Base-by-base conservation (phyloP, 2,797 vertebrate species). In the Labroides dimidiatus region DNA sequence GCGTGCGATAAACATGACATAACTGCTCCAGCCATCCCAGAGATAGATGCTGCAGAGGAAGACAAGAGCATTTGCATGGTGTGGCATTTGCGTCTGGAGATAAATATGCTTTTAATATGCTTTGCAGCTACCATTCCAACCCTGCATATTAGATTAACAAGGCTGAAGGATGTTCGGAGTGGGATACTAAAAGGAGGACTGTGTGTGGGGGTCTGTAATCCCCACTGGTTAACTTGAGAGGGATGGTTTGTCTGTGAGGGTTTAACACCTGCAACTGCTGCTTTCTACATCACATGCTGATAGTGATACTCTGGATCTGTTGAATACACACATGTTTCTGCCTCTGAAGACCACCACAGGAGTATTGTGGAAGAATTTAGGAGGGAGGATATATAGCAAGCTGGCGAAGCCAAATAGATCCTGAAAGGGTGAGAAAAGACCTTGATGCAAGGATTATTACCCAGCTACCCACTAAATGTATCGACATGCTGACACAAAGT, bases 11-110 rank as follows among this genome's bases (percentile, higher is more conserved):
- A 79, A 71, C 73, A 50, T 41, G 44, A 69, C 62, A 69, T 52
- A 77, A 78, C 45, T 74, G 56, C 48, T 75, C 36, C 59, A 56
- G 56, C 57, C 62, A 63, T 24, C 16, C 63, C 55, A 68, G 65
- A 50, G 41, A 51, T 60, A 68, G 49, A 53, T 44, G 63, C 50
- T 2, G 6, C 12, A 15, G 37, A 75, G 42, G 45, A 66, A 17
- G 47, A 77, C 43, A 60, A 47, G 15, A n/a, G 17, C 56, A 82
- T 90, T 90, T 85, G 72, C 78, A 89, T 85, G 72, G 68, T 81
- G 74, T 80, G 77, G 68, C 77, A 87, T 89, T 89, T 77, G 66
- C 20, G 66, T 74, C 68, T 44, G 37, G 50, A 64, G 74, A 78
- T 85, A 79, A 75, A 82, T 79, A 78, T 58, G 68, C 55, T 75